Evolutionary conservation across 2,797 vertebrate genomes (phyloP), one percentile per base, ranked within the genome.

Genomic region (Graptemys geographica): DNA sequence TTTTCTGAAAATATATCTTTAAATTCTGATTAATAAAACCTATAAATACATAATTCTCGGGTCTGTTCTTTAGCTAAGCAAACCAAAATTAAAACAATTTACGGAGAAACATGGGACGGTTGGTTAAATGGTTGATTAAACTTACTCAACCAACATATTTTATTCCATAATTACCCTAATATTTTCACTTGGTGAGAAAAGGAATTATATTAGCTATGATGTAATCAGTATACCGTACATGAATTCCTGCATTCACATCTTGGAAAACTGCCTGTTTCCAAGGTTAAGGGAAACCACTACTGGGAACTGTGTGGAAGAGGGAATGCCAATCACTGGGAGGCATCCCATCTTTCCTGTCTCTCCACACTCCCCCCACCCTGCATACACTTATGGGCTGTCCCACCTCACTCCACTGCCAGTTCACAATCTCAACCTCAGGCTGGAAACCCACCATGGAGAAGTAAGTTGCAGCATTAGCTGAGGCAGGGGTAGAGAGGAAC

Each of bases 41-140:
- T 49, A 83, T 18, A 92, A 49, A 82, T 41, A 57, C n/a, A 80
- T 1, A 0, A 84, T 83, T 91, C 44, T 86, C 44, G 79, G 55
- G 18, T 84, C 53, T 69, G 12, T 81, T 81, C 18, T 55, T 92
- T 89, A 65, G 49, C 41, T 52, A 19, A 86, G 41, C 49, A 53
- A 90, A 81, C n/a, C 72, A 37, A 79, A 74, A 90, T 91, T n/a
- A 92, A 74, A 96, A 89, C 13, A 83, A 72, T 1, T 21, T 56
- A 56, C 10, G 19, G 37, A 59, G 65, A 85, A 93, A 72, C 27
- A 53, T 33, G 55, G 25, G 31, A 37, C 49, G 62, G 16, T 19
- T 37, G 65, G 18, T 69, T 85, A 92, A 95, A 1, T 79, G 49
- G 51, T 53, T 27, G 21, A 84, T 74, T 78, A 86, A 89, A 87